These are phyloP conservation scores for Takifugu bimaculatus DNA, from an alignment of 2,113 vertebrate genomes.

Conservation along the genomic window DNA sequence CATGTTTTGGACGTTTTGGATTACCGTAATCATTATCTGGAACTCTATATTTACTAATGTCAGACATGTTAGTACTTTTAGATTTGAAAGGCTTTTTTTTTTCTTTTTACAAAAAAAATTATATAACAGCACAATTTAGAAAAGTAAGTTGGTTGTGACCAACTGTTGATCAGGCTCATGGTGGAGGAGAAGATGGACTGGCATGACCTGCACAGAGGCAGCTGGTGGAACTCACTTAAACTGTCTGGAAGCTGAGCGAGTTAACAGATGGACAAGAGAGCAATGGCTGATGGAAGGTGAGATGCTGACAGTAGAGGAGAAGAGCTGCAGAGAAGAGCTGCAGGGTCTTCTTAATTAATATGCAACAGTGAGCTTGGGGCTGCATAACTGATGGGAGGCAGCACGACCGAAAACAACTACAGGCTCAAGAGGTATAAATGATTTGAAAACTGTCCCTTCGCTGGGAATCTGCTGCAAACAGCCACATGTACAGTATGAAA, in stretches of 20 bases:
- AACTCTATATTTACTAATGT: too few relatives aligned
- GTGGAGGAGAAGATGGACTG: constrained; percentile 7
- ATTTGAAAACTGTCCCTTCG: too few relatives aligned
- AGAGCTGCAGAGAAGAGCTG: constrained; percentile 10
- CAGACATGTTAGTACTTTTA: too few relatives aligned
- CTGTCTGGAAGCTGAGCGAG: constrained; percentile 23
- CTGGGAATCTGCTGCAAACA: too few relatives aligned
- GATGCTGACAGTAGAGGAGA: constrained; percentile 31
- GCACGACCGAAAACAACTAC: background rate
- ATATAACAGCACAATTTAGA: too few relatives aligned
- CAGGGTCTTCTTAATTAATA: constrained; percentile 30
- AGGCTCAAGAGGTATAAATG: background rate
- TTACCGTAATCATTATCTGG: background rate
- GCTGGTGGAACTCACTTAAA: constrained; percentile 52
- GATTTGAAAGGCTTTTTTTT: too few relatives aligned
- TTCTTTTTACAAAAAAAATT: too few relatives aligned
- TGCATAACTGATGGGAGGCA: constrained; percentile 1
- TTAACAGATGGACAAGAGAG: constrained; percentile 10
- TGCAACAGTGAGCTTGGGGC: constrained; percentile 4
- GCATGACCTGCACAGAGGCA: constrained; percentile 34
- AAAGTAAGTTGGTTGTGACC: background rate
- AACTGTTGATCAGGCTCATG: constrained; percentile 7
- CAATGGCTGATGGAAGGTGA: constrained; percentile 7
- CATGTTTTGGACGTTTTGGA: background rate
- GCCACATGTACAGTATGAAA: too few relatives aligned